Evolutionary conservation across 1,140 invertebrate genomes (phyloP), one percentile per base, ranked within the genome.

Genomic region (Helicorthomorpha holstii): DNA sequence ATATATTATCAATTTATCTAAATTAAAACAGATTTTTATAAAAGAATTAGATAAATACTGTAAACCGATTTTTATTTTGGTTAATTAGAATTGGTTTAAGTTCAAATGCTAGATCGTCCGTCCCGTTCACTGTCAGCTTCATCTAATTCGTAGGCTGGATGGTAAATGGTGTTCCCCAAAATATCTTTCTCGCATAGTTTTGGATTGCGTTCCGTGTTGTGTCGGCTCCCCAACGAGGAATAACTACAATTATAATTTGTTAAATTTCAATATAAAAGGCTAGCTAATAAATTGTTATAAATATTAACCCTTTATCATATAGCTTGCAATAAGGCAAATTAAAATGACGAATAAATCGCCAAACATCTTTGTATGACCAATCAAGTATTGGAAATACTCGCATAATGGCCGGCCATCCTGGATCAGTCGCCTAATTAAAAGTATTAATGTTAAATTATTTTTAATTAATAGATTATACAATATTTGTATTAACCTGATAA

Each of bases 291-390:
- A 29, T 24, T 19, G n/a, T 42, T 21, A 29, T 29, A 23, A 38
- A 23, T 38, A 50, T 56, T 71, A 67, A 82, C 74, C 90, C 91
- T 64, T 75, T 63, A 64, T 94, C 82, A 65, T 97, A 96, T 0
- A 97, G 71, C 21, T 70, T 71, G 64, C 92, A 96, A 63, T 94
- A 96, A 43, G 89, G 82, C 45, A 96, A 75, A 54, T 79, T 70
- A 43, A 84, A 71, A 19, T 74, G 63, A 12, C 83, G 65, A 4
- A 96, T 71, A 61, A 92, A 95, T 51, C 75, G 74, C 92, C 93
- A 97, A 48, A 97, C 77, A 60, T 93, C 78, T 12, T 73, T 73
- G 64, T 94, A 96, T 7, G 73, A 75, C 91, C 91, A 97, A 58
- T 93, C 76, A 3, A 96, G 69, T 24, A 97, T 69, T 0, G 92